phyloP scores from a whole-genome alignment of 2,888 invertebrate species.

The Pheosia tremula region DNA sequence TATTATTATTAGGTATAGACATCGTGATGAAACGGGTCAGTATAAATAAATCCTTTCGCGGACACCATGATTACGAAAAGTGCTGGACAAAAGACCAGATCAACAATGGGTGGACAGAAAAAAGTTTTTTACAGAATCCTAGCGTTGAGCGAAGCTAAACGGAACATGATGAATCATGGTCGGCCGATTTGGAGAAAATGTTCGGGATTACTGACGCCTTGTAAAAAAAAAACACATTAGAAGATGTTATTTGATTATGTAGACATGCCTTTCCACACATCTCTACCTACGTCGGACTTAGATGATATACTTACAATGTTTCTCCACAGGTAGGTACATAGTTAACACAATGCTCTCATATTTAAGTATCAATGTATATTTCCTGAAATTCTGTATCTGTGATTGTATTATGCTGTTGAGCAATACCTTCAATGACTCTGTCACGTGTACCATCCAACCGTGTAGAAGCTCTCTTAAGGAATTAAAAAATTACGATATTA shows the following conservation, averaged over 20 bases:
- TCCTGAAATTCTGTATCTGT: too few species aligned
- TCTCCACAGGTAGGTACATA: too few species aligned
- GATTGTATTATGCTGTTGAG: too few species aligned
- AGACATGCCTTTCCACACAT: neutral
- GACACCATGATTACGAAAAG: neutral
- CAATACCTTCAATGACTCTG: too few species aligned
- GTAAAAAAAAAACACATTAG: conserved; percentile 22
- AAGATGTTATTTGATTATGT: conserved; percentile 15
- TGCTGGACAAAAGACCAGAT: conserved; percentile 14
- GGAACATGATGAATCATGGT: conserved; percentile 34
- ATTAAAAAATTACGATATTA: too few species aligned
- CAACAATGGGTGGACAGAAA: conserved; percentile 28
- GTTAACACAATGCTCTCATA: too few species aligned
- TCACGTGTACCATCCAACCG: too few species aligned
- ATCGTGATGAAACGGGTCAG: too few species aligned
- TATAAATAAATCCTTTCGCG: neutral
- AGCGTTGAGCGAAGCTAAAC: conserved; percentile 22
- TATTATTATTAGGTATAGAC: too few species aligned
- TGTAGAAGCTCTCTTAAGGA: too few species aligned
- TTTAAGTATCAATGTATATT: too few species aligned
- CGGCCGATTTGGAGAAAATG: conserved; percentile 29
- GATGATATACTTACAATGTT: too few species aligned
- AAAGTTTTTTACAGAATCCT: conserved; percentile 25
- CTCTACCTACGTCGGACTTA: neutral
- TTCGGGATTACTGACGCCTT: conserved; percentile 15